Base-by-base conservation (phyloP, 2,797 vertebrate genomes). In the Linurgus olivaceus region DNA sequence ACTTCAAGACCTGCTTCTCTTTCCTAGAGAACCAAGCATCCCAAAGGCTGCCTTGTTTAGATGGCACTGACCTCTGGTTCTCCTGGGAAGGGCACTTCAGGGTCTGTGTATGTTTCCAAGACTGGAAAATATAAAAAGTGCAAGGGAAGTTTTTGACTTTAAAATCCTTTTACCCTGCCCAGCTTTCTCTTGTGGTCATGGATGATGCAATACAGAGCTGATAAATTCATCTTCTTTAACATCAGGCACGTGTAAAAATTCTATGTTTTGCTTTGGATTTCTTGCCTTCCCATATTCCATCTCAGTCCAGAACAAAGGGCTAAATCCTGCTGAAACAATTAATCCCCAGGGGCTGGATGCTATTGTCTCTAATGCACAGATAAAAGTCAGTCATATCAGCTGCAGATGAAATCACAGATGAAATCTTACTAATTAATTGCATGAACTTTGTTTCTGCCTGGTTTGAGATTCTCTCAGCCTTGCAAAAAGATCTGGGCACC, bases 401-500 rank as follows among this genome's bases (percentile, higher is more conserved):
- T 94, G 85, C 91, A 86, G 88, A 94, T 88, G 88, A 95, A 93
- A 95, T 93, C 87, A 57, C 78, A 94, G 85, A 79, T 91, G 81
- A 95, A 93, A 96, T 91, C 89, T 90, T 92, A 37, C 82, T 95
- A 90, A 93, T 95, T 95, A 96, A 95, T 93, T 93, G 79, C 73
- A 73, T 84, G 87, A 95, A 93, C 90, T 96, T 93, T 90, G 66
- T 91, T 95, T 96, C 93, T 95, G 94, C 94, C 76, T 96, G 91
- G 79, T 95, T 96, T 93, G 85, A 94, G 58, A 70, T 94, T 82
- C 87, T 93, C 74, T 91, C 87, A 96, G 82, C 89, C 96, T 91
- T 91, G 73, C 85, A 70, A 61, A 59, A 66, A 75, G 73, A 92
- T 81, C 83, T 84, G 70, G 57, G 88, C 37, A 37, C 76, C 66